These are phyloP conservation scores for Acrobasis repandana DNA, from an alignment of 2,888 invertebrate genomes.

Conservation along the genomic window DNA sequence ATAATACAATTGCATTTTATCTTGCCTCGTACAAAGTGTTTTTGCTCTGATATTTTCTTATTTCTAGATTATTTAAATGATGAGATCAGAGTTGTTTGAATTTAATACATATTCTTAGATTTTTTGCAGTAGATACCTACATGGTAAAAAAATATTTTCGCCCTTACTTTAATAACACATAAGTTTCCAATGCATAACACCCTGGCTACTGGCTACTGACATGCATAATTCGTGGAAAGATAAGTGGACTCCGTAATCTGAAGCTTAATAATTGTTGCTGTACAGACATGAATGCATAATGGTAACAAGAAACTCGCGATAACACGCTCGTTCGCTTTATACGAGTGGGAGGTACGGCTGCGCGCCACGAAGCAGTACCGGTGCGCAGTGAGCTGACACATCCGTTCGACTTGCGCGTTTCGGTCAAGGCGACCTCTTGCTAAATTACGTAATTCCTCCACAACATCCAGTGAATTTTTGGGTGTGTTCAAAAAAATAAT, in stretches of 20 bases:
- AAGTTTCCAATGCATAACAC: not conserved
- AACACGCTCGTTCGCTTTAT: conserved; percentile 62
- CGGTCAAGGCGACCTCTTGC: conserved; percentile 78
- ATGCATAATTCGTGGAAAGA: conserved; percentile 56
- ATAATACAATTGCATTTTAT: too few relatives aligned
- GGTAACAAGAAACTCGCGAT: conserved; percentile 78
- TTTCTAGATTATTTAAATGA: too few relatives aligned
- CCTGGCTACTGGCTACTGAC: conserved; percentile 27
- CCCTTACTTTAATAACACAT: not conserved
- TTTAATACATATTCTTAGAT: too few relatives aligned
- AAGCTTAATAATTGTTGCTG: conserved; percentile 60
- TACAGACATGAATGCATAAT: conserved; percentile 67
- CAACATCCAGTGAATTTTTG: conserved; percentile 66
- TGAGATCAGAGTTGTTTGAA: too few relatives aligned
- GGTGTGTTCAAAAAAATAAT: conserved; percentile 75
- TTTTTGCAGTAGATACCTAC: too few relatives aligned
- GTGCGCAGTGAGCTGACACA: conserved; percentile 80
- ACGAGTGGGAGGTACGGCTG: conserved; percentile 76
- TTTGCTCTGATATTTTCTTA: too few relatives aligned
- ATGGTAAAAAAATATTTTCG: too few relatives aligned
- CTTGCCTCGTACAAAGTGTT: too few relatives aligned
- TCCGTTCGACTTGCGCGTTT: conserved; percentile 80
- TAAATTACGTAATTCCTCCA: conserved; percentile 79
- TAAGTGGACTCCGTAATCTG: conserved; percentile 64
- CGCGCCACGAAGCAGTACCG: conserved; percentile 64